Percentiles rank a stretch among this genome's conserved stretches.
phyloP scores from a whole-genome alignment of 2,888 invertebrate species.

The Lasioglossum leucozonium region DNA sequence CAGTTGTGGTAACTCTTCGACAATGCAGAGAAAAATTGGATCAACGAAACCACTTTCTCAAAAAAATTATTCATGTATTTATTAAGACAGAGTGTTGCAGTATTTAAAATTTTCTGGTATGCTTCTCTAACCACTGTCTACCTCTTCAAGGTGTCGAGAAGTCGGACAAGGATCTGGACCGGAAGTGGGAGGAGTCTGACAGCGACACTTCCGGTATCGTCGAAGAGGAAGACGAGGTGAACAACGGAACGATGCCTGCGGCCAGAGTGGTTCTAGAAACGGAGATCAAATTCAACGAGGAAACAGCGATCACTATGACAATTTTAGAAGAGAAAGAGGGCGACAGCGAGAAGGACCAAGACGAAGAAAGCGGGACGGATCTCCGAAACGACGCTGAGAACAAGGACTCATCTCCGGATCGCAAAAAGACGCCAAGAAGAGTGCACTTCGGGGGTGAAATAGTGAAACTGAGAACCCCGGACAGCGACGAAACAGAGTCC shows the following conservation, averaged over 20 bases:
- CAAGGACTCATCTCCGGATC: constrained; percentile 66
- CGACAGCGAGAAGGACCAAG: constrained; percentile 70
- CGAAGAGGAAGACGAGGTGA: constrained; percentile 76
- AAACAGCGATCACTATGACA: constrained; percentile 93
- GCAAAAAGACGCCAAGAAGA: constrained; percentile 88
- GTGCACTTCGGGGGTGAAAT: constrained; percentile 95
- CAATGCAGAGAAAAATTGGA: neutral
- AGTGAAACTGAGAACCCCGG: constrained; percentile 93
- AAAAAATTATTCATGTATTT: neutral
- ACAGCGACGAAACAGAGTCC: constrained; percentile 89
- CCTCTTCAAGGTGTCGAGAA: constrained; percentile 20
- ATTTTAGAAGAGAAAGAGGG: constrained; percentile 89
- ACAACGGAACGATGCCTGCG: constrained; percentile 67
- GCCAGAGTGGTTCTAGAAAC: constrained; percentile 90
- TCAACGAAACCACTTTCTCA: too few relatives aligned
- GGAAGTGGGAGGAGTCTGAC: constrained; percentile 73
- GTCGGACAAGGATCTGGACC: constrained; percentile 34
- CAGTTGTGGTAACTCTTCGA: neutral
- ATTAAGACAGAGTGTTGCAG: too few relatives aligned
- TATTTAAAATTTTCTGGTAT: neutral
- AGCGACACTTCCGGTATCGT: constrained; percentile 78
- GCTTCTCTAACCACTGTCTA: neutral
- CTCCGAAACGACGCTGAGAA: constrained; percentile 77
- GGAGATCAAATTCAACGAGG: constrained; percentile 92
- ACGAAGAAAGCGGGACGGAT: constrained; percentile 66